Percentiles rank a stretch among this genome's conserved stretches.
phyloP scores from a whole-genome alignment of 2,113 vertebrate species.

The Gallinago paraguaiae region DNA sequence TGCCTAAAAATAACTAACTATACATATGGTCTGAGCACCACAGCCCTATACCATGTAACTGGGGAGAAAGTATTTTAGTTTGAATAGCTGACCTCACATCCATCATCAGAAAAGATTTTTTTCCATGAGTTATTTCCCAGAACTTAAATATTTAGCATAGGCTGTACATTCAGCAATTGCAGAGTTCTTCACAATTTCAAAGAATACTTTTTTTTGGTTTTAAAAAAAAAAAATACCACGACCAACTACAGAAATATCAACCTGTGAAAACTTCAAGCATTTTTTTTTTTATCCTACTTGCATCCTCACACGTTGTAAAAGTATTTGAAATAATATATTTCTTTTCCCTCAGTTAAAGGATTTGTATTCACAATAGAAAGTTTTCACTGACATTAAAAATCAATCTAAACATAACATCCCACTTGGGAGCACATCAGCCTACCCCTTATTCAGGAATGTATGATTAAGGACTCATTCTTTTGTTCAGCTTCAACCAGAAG shows the following conservation, averaged over 20 bases:
- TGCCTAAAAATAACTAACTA: constrained; percentile 62
- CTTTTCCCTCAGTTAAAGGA: neutral
- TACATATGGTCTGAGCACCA: constrained; percentile 66
- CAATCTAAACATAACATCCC: neutral
- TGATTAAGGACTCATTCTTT: neutral
- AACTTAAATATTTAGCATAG: neutral
- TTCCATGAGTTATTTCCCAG: neutral
- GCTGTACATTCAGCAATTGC: neutral
- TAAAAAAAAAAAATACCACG: neutral
- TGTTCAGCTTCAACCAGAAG: neutral
- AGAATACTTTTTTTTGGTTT: neutral
- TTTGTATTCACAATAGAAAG: neutral
- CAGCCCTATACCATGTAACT: constrained; percentile 46
- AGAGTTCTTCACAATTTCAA: neutral
- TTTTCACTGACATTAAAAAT: neutral
- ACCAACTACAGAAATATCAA: neutral
- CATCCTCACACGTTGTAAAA: neutral
- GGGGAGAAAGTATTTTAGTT: constrained; percentile 35
- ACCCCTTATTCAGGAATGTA: neutral
- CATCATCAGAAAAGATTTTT: constrained; percentile 22
- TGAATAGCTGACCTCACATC: constrained; percentile 39
- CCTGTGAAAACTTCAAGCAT: neutral
- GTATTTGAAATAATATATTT: neutral
- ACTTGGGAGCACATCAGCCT: neutral
- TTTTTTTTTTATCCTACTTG: neutral